Evolutionary conservation across 2,797 vertebrate species (phyloP).

Genomic region (Agapornis canus): DNA sequence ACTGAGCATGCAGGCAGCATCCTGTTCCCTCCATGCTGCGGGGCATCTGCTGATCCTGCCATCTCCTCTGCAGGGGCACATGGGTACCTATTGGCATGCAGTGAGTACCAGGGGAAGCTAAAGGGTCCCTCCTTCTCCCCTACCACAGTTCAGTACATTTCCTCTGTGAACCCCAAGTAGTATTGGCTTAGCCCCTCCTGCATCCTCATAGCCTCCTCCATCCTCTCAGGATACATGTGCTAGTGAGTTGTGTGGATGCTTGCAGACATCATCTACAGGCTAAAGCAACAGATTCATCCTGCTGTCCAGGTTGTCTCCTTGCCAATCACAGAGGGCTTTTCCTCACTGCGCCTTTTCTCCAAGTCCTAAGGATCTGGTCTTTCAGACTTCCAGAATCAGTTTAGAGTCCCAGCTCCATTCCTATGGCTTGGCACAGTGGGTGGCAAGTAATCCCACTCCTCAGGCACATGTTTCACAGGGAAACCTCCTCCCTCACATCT

Average conservation of each 20-base stretch:
- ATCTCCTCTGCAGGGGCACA: neutral
- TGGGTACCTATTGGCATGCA: neutral
- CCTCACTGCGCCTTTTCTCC: neutral
- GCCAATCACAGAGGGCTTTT: fast-evolving
- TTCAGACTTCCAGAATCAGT: neutral
- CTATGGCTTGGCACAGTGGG: fast-evolving
- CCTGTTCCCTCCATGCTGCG: neutral
- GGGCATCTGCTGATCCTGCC: neutral
- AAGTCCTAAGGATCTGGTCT: neutral
- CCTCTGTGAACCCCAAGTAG: neutral
- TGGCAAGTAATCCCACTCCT: fast-evolving
- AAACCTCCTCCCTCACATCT: neutral
- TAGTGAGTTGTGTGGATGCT: neutral
- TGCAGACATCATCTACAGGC: neutral
- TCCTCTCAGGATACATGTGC: neutral
- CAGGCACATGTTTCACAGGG: fast-evolving
- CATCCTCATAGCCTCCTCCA: neutral
- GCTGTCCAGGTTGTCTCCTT: neutral
- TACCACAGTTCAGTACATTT: neutral
- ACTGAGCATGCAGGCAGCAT: neutral
- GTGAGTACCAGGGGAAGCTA: neutral
- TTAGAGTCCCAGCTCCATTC: neutral
- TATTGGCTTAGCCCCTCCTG: neutral
- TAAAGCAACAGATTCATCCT: fast-evolving
- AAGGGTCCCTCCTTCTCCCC: neutral